Evolutionary conservation across 92 coral and sea anemone species (phyloP), one percentile per base, ranked within the genome.

Genomic region (Diadumene lineata): DNA sequence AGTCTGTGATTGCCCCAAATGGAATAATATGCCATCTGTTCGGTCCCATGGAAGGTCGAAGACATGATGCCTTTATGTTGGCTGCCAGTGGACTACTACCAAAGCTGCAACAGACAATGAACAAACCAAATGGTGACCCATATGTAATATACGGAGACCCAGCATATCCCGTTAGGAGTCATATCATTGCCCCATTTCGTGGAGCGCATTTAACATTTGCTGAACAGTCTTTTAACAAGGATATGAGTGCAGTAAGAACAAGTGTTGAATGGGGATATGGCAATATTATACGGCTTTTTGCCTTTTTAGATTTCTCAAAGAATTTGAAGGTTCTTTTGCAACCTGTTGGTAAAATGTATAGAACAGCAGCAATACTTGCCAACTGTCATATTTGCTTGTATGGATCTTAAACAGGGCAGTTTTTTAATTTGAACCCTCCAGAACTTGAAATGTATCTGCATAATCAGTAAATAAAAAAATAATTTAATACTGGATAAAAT

Each of bases 41-140:
- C 70, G 86, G 86, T 24, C 90, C 86, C 25, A 34, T 85, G 18
- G 86, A 81, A 31, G 90, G 90, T 10, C 70, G 86, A 13, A 11
- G 89, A 15, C 86, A 86, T 48, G 90, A 86, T 70, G 86, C 90
- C 29, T 86, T 81, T 33, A 86, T 86, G 86, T 72, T 86, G 9
- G 25, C 64, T 31, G 79, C 29, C 28, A 86, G 90, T 76, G 80
- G 80, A 18, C 66, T 86, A 2, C 31, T 38, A 0, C 70, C 66
- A 25, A 57, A 81, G 24, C 57, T 85, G 63, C 64, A 62, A 19
- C 18, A 27, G 30, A 53, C 22, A 18, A 13, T 86, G 48, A 62
- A 48, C 17, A 86, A 81, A 38, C 79, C 90, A 11, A 72, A 69
- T 75, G 90, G 86, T 34, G 90, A 85, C 2, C 82, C 86, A 0